Base-by-base conservation (phyloP, 2,113 vertebrate genomes). In the Labeo rohita region DNA sequence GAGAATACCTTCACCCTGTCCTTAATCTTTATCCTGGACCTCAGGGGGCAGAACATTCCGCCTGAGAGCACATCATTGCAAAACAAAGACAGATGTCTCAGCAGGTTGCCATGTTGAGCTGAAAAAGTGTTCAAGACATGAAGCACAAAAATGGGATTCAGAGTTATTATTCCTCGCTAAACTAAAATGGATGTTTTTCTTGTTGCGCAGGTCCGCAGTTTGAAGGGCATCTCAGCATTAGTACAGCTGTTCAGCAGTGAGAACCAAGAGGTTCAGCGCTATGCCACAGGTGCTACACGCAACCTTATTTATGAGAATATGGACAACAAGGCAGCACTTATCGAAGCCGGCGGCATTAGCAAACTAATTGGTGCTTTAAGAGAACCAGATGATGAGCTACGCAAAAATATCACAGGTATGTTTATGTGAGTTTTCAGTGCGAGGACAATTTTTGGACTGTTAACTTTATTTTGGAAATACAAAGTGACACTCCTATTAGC, bases 261-360 rank as follows among this genome's bases (percentile, higher is more conserved):
- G n/a, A 96, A 95, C 92, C 94, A 95, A 89, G 98, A 98, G 87
- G 97, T 99, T 84, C 97, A 97, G 93, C 96, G 97, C 75, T 97
- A 96, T 0, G 95, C 97, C 79, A 98, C 97, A 0, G 98, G 97
- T 0, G 98, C 98, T 90, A 97, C 94, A 88, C 95, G 98, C 75
- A 99, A 99, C 93, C 96, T 99, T 89, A 97, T 99, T 92, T 99
- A 98, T 0, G 98, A 99, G 92, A 98, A 95, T 0, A 78, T 94
- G 0, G 96, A 98, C 77, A 99, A 99, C 93, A 99, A 99, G 92
- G 91, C 93, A 28, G 96, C 95, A 0, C 95, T 99, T 77, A 96
- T 98, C 47, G 95, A 97, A 68, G 96, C 97, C 36, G 96, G 96
- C 0, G 98, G 98, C 63, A 95, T 99, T 88, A 93, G 89, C 0